These are phyloP conservation scores for Morbakka virulenta DNA, from an alignment of 30 jellyfish, hydroid and myxozoan species.

Conservation along the genomic window DNA sequence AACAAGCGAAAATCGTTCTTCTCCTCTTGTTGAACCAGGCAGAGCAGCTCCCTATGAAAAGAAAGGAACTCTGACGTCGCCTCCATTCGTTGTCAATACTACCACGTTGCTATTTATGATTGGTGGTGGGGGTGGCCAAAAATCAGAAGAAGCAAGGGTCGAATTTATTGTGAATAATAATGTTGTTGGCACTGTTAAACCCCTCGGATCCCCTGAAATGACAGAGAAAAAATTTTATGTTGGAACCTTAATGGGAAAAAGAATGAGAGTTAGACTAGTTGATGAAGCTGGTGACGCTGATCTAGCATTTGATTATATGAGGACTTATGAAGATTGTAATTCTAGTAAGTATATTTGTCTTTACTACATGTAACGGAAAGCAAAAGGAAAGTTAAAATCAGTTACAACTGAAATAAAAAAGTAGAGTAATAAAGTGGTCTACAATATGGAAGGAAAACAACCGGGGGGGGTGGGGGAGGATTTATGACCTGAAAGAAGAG, in stretches of 20 bases:
- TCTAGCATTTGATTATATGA: not conserved
- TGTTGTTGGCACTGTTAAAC: not conserved
- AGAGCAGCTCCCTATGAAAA: not conserved
- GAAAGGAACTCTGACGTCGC: constrained; percentile 26
- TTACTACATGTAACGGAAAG: too few species aligned
- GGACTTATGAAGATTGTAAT: not conserved
- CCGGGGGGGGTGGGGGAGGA: too few species aligned
- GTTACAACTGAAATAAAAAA: too few species aligned
- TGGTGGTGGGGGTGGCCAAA: constrained; percentile 39
- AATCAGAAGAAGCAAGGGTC: not conserved
- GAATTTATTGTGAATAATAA: not conserved
- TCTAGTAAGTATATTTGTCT: too few species aligned
- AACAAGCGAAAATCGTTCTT: constrained; percentile 26
- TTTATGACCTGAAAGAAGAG: too few species aligned
- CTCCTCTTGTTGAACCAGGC: not conserved
- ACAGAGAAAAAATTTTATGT: not conserved
- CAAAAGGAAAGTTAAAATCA: too few species aligned
- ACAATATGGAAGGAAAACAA: too few species aligned
- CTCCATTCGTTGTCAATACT: constrained; percentile 13
- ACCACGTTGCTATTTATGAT: constrained; percentile 7
- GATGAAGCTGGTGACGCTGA: not conserved
- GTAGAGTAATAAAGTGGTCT: too few species aligned
- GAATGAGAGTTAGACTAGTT: not conserved
- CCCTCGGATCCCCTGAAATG: not conserved
- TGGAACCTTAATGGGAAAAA: not conserved